phyloP scores from a whole-genome alignment of 2,797 vertebrate genomes.

The Trachops cirrhosus region DNA sequence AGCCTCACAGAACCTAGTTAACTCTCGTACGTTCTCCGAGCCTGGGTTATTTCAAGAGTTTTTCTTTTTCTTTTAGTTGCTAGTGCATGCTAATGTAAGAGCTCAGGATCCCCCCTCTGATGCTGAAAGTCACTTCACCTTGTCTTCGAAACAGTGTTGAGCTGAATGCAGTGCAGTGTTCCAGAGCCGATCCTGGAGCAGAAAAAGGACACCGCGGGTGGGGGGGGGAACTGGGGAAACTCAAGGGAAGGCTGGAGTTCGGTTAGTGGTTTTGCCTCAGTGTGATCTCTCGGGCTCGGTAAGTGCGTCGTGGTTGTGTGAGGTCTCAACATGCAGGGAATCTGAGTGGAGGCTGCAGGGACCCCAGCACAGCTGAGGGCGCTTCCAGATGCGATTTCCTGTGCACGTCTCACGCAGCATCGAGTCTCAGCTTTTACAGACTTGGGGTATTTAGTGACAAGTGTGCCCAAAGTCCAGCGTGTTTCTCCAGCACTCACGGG shows the following conservation, averaged over 20 bases:
- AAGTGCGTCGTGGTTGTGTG: not conserved
- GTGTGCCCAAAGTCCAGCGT: not conserved
- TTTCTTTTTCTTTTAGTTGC: not conserved
- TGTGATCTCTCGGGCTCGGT: not conserved
- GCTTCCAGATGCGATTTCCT: not conserved
- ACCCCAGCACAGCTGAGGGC: not conserved
- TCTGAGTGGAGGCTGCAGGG: not conserved
- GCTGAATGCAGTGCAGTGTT: not conserved
- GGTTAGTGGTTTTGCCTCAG: not conserved
- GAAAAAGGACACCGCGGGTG: not conserved
- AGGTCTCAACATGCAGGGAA: not conserved
- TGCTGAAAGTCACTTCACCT: not conserved
- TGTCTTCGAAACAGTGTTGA: not conserved
- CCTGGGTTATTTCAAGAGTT: conserved; percentile 59
- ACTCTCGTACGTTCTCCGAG: conserved; percentile 49
- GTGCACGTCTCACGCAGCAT: not conserved
- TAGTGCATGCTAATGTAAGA: not conserved
- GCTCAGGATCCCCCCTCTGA: not conserved
- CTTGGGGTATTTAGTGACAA: not conserved
- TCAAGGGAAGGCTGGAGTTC: not conserved
- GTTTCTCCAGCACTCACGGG: not conserved
- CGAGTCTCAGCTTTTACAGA: not conserved
- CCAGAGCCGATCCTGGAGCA: not conserved
- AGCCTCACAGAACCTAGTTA: conserved; percentile 50
- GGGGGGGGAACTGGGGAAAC: not conserved